These are phyloP conservation scores for Polydesmus complanatus DNA, from an alignment of 2,888 invertebrate genomes.

Conservation along the genomic window DNA sequence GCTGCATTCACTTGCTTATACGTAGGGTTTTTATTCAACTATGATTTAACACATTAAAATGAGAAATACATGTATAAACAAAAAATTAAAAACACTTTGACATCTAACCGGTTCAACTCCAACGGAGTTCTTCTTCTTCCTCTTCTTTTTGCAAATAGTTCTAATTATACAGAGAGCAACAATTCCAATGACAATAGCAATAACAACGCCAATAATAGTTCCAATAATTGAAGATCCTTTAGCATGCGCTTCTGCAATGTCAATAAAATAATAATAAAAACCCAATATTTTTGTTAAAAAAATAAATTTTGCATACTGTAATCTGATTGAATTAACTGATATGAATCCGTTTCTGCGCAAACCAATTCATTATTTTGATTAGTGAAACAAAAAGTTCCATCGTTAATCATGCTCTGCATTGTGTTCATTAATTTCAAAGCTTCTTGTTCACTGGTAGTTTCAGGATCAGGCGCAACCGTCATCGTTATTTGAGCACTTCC, in stretches of 20 bases:
- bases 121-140: background rate
- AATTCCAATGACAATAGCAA: conserved; percentile 27
- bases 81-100: background rate
- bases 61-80: background rate
- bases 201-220: background rate
- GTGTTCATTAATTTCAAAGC: background rate
- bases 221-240: background rate
- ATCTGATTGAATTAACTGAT: background rate
- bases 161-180: conserved; percentile 22
- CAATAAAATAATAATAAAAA: too few relatives aligned
- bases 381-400: background rate
- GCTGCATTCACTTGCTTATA: background rate
- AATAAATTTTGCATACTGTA: background rate
- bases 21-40: background rate
- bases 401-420: background rate
- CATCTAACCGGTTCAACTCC: background rate
- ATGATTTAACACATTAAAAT: too few relatives aligned
- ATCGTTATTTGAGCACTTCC: background rate
- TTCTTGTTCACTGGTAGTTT: background rate
- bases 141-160: background rate
- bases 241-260: background rate
- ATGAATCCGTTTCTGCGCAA: background rate
- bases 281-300: background rate
- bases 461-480: background rate
- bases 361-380: background rate